Evolutionary conservation across 2,888 invertebrate species (phyloP), one percentile per base, ranked within the genome.

Genomic region (Helicoverpa assulta): DNA sequence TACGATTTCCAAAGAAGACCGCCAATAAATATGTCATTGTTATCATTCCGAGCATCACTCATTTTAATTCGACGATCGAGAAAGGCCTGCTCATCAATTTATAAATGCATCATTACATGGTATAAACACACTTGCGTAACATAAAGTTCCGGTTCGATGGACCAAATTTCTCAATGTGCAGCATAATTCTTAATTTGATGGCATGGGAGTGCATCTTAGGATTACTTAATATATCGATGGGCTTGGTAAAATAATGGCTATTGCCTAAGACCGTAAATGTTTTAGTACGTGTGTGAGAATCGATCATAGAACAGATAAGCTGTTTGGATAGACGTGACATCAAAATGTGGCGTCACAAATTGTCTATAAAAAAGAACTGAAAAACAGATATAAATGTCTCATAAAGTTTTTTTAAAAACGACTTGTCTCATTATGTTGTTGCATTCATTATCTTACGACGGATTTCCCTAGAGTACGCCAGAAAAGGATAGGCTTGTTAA

Each of bases 91-190:
- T 88, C 92, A 91, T 92, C 92, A 92, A 93, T 92, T 93, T 89
- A 88, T 91, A 91, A 92, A 91, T 88, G 86, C 86, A 88, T 91
- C 91, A 93, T 92, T 92, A 92, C 89, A 86, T 80, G 80, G 85
- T 87, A 73, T 78, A 89, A 89, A 90, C 86, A 72, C 77, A 73
- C 77, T 86, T 82, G 67, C 70, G 73, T 73, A 78, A 82, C 56
- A 66, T 70, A 65, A 78, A 69, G 70, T 76, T 87, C 88, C 88
- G 90, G 91, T 88, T 91, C 91, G 86, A 87, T 77, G 90, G 76
- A 86, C 89, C 75, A 83, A 89, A 92, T 88, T 91, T 80, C 87
- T 85, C 84, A 88, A 86, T 87, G 62, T 86, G 86, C 84, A 86
- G 89, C 86, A 87, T 91, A 88, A 88, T 90, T 91, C 88, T 90